Evolutionary conservation across 1,140 invertebrate genomes (phyloP).

Genomic region (Drosophila triauraria): DNA sequence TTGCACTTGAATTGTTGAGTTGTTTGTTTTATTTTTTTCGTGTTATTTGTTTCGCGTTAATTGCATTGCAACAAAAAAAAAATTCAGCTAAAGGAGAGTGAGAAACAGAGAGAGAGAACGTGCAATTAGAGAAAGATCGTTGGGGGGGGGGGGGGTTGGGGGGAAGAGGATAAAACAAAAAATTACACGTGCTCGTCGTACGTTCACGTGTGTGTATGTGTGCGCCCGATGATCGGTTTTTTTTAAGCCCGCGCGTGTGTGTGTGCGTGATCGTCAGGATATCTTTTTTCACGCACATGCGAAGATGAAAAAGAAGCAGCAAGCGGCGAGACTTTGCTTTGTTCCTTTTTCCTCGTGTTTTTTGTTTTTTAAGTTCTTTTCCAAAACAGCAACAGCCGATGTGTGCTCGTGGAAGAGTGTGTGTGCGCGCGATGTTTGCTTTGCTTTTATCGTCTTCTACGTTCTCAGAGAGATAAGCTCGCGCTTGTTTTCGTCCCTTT

Average conservation of each 20-base stretch:
- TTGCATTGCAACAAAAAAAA: slow-evolving; percentile 67
- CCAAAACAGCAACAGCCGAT: slow-evolving; percentile 60
- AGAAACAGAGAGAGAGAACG: slow-evolving; percentile 22
- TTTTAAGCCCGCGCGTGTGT: background rate
- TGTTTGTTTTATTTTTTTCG: slow-evolving; percentile 39
- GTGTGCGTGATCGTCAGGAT: slow-evolving; percentile 44
- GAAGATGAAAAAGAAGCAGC: slow-evolving; percentile 10
- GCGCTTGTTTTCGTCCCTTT: slow-evolving; percentile 40
- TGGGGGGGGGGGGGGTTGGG: background rate
- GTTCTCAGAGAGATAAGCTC: slow-evolving; percentile 73
- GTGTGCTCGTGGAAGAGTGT: slow-evolving; percentile 14
- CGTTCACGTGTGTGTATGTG: slow-evolving; percentile 5
- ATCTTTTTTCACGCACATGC: slow-evolving; percentile 73
- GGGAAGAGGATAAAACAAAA: slow-evolving; percentile 31
- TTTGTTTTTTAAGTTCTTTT: slow-evolving; percentile 28
- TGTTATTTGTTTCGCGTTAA: slow-evolving; percentile 59
- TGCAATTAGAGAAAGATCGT: slow-evolving; percentile 20
- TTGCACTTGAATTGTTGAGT: slow-evolving; percentile 56
- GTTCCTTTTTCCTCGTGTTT: slow-evolving; percentile 29
- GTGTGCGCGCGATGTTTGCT: slow-evolving; percentile 58
- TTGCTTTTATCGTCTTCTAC: slow-evolving; percentile 75
- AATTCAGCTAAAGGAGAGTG: slow-evolving; percentile 24
- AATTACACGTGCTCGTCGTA: slow-evolving; percentile 60
- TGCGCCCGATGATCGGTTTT: slow-evolving; percentile 1
- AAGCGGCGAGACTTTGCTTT: slow-evolving; percentile 13